Base-by-base conservation (phyloP, 2,888 invertebrate genomes). In the Perdita meconis region DNA sequence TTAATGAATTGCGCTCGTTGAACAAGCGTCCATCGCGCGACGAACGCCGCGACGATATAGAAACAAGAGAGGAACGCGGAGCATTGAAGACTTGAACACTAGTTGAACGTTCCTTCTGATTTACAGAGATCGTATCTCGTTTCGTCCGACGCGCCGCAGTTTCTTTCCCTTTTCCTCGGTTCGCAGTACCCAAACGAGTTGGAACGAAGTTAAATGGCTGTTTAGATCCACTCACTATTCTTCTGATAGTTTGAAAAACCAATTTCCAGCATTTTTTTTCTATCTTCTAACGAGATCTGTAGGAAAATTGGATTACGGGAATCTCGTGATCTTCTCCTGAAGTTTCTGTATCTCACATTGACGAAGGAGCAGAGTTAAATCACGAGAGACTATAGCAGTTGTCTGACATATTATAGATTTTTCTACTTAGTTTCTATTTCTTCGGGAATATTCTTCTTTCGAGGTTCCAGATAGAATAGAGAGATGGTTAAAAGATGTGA, bases 21-120 rank as follows among this genome's bases (percentile, higher is more conserved):
- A 44, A 34, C 16, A 0, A 19, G 12, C 22, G 13, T 56, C 13
- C 5, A 38, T 38, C 40, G 59, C 13, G 12, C 44, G 40, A 60
- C 0, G 10, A 64, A 55, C 64, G 65, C 26, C 56, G 56, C 60
- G 3, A 30, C 16, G 38, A 44, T 61, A 24, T 65, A 59, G 24
- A 24, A 22, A 19, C 12, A 38, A 38, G 57, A 42, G 42, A 51
- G 50, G 22, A 51, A 38, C 40, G 30, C 16, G 13, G 50, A 38
- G 36, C 12, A 24, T 26, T 59, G 12, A 59, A 44, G 10, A 24
- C 19, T 53, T 40, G 26, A n/a, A 19, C 19, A 26, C 57, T 65
- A 36, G 53, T 63, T 30, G 24, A 44, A 16, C 36, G 13, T 26
- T 26, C 24, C 12, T 0, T 60, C 22, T 47, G 16, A 60, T 60